Conservation (phyloP, 2,888 invertebrate species). For the Lithosia quadra region DNA sequence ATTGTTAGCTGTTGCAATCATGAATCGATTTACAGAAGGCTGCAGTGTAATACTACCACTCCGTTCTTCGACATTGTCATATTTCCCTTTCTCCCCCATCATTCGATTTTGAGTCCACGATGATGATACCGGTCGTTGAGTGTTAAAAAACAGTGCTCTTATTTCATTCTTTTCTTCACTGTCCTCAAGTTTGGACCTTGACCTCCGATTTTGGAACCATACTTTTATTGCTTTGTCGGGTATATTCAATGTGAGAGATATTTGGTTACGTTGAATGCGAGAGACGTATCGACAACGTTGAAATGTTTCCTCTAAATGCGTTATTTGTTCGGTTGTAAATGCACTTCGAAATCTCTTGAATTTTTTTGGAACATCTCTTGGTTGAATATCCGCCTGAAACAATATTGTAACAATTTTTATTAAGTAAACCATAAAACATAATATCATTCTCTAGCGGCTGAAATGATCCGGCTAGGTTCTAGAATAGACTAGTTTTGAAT, state of each 20-base stretch:
- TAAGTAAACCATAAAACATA: background rate
- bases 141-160: background rate
- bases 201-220: conserved; percentile 94
- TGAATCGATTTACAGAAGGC: conserved; percentile 35
- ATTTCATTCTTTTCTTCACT: background rate
- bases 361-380: conserved; percentile 48
- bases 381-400: conserved; percentile 50
- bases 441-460: too few relatives aligned
- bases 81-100: conserved; percentile 86
- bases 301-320: conserved; percentile 91
- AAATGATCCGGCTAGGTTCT: too few relatives aligned
- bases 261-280: conserved; percentile 89
- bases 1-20: background rate
- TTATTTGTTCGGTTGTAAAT: conserved; percentile 91
- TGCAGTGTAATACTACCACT: conserved; percentile 33
- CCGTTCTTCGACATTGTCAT: conserved; percentile 45
- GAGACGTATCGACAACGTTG: conserved; percentile 89
- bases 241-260: conserved; percentile 88
- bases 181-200: conserved; percentile 85
- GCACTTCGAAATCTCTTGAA: conserved; percentile 85
- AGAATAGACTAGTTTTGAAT: too few relatives aligned
- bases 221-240: conserved; percentile 93
- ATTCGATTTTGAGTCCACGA: too few relatives aligned
- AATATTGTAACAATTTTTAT: background rate
- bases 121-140: too few relatives aligned